Evolutionary conservation across 2,888 invertebrate species (phyloP).

Genomic region (Cyclophora punctaria): DNA sequence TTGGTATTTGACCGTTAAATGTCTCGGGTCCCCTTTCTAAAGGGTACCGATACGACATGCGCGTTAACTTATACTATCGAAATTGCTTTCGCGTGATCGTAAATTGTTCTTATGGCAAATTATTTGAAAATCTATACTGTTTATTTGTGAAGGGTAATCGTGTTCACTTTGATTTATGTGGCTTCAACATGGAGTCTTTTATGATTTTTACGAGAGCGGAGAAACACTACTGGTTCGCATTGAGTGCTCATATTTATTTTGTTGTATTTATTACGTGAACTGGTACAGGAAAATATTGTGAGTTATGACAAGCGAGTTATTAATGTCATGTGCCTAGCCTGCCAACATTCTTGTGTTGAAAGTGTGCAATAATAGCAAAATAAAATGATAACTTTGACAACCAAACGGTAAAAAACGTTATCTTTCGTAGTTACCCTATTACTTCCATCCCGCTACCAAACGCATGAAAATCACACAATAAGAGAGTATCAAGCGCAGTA

Average conservation of each 20-base stretch:
- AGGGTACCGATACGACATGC: slow-evolving; percentile 40
- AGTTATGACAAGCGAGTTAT: too few relatives aligned
- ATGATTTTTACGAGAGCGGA: too few relatives aligned
- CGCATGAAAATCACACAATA: slow-evolving; percentile 20
- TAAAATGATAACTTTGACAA: too few relatives aligned
- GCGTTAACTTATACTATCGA: slow-evolving; percentile 35
- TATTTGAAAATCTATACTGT: slow-evolving; percentile 41
- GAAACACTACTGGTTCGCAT: too few relatives aligned
- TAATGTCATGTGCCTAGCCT: too few relatives aligned
- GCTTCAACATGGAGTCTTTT: not conserved
- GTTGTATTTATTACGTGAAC: too few relatives aligned
- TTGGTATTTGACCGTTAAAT: slow-evolving; percentile 42
- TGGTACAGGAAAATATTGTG: too few relatives aligned
- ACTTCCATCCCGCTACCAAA: slow-evolving; percentile 3
- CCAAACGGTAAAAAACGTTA: too few relatives aligned
- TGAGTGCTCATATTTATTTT: too few relatives aligned
- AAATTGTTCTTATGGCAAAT: slow-evolving; percentile 45
- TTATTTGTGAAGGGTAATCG: slow-evolving; percentile 29
- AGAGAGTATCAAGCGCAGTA: not conserved
- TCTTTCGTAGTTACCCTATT: not conserved
- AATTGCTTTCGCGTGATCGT: slow-evolving; percentile 49
- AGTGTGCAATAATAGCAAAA: too few relatives aligned
- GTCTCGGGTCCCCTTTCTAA: slow-evolving; percentile 32
- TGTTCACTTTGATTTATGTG: slow-evolving; percentile 29
- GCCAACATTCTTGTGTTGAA: too few relatives aligned